Base-by-base conservation (phyloP, 2,888 invertebrate genomes). In the Sinopyrophorus schimmeli region DNA sequence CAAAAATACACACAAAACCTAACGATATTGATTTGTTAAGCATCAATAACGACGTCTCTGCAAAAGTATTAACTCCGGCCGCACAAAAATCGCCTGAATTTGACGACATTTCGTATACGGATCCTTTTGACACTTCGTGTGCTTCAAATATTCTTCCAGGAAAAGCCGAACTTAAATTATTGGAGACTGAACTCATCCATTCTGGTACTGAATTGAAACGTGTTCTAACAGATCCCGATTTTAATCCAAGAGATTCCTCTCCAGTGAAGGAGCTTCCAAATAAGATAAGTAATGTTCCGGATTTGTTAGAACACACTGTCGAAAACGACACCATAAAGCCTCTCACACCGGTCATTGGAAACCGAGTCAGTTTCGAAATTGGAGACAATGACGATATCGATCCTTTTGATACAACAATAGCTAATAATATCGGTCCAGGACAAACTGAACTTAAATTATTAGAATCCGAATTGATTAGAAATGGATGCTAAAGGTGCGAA, bases 41-140 rank as follows among this genome's bases (percentile, higher is more conserved):
- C 42, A 78, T 77, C 3, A 76, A 77, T 37, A 77, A 81, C 56
- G 76, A 81, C 32, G 85, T 86, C 34, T 77, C 82, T 59, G 80
- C 77, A 1, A 89, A 88, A 71, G 86, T 88, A 35, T 67, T 89
- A 30, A 88, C 88, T 1, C 81, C 82, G 0, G 77, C 76, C 3
- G 74, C 79, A 40, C 74, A 83, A 44, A 78, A 67, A 26, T 61
- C 68, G 32, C 65, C 67, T 1, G 72, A 18, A 65, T 73, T 35
- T 37, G 59, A 61, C 10, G 75, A 76, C 47, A 76, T 75, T 14
- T 68, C 70, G 2, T 77, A 84, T 59, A 70, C 74, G 5, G 92
- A 92, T 75, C 92, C 92, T 0, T 93, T 93, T 68, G 93, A 93
- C 67, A 93, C 93, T 0, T 89, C 92, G 0, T 87, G 89, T 61